Evolutionary conservation across 2,113 vertebrate species (phyloP).

Genomic region (Ctenodactylus gundi): DNA sequence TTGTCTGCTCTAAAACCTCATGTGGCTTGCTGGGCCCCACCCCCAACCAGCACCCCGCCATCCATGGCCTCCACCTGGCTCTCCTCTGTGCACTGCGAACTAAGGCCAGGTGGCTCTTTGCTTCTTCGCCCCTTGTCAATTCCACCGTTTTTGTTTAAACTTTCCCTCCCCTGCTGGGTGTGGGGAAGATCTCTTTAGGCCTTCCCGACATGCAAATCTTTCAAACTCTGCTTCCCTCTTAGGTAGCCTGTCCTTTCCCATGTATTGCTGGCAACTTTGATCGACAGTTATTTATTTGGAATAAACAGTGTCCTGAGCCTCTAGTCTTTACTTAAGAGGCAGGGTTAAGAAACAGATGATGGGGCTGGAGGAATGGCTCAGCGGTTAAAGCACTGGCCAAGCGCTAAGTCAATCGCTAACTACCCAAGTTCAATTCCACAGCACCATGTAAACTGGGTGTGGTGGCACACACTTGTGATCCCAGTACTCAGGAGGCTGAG

Average conservation of each 20-base stretch:
- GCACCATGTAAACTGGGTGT: too few species aligned
- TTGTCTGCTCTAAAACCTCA: slow-evolving; percentile 10
- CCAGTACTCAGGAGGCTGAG: too few species aligned
- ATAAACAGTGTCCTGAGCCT: not conserved
- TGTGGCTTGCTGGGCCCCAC: not conserved
- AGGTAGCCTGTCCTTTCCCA: not conserved
- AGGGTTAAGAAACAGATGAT: too few species aligned
- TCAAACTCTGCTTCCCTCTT: not conserved
- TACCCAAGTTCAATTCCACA: too few species aligned
- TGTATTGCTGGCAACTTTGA: not conserved
- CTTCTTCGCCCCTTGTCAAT: not conserved
- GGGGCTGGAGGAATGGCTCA: too few species aligned
- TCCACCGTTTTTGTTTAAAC: not conserved
- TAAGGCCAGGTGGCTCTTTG: not conserved
- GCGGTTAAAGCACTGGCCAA: too few species aligned
- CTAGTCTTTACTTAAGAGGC: not conserved
- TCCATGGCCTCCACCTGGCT: not conserved
- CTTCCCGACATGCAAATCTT: slow-evolving; percentile 27
- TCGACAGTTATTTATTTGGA: not conserved
- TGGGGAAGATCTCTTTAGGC: not conserved
- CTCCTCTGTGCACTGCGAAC: not conserved
- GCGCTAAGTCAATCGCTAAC: too few species aligned
- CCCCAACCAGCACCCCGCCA: not conserved
- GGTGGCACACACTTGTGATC: too few species aligned
- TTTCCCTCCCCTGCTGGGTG: not conserved